These are phyloP conservation scores for Styela plicata DNA, from an alignment of 23 tunicate species.

Conservation along the genomic window DNA sequence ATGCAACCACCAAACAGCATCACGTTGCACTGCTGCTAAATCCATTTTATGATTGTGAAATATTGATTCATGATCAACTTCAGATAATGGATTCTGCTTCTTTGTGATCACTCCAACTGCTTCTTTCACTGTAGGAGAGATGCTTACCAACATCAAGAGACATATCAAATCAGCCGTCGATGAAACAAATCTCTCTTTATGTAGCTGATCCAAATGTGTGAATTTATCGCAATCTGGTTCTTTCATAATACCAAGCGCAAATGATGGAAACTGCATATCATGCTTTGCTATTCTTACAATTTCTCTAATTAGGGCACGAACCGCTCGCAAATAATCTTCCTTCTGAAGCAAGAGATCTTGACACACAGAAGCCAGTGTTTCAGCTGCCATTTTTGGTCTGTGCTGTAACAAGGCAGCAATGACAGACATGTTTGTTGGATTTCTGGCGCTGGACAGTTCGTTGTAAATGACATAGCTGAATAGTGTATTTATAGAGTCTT, in stretches of 20 bases:
- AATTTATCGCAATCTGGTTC: constrained; percentile 84
- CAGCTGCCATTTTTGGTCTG: constrained; percentile 61
- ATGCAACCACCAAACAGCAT: constrained; percentile 82
- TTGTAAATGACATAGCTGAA: constrained; percentile 76
- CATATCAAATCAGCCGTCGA: constrained; percentile 67
- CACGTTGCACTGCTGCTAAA: constrained; percentile 71
- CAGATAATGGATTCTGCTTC: background rate
- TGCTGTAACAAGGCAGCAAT: constrained; percentile 52
- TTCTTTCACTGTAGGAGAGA: constrained; percentile 71
- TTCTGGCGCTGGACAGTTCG: constrained; percentile 75
- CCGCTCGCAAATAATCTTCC: constrained; percentile 80
- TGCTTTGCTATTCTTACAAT: constrained; percentile 63
- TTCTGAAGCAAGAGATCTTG: constrained; percentile 81
- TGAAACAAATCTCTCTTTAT: constrained; percentile 75
- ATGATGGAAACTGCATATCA: constrained; percentile 43
- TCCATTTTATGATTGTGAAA: constrained; percentile 19
- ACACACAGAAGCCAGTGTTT: constrained; percentile 75
- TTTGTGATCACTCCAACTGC: constrained; percentile 29
- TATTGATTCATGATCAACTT: constrained; percentile 9
- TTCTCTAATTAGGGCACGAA: constrained; percentile 69
- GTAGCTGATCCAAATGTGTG: constrained; percentile 41
- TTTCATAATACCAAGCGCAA: constrained; percentile 73
- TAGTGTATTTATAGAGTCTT: constrained; percentile 60
- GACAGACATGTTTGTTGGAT: constrained; percentile 89
- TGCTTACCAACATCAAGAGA: constrained; percentile 56